These are phyloP conservation scores for Abrostola triplasia DNA, from an alignment of 2,888 invertebrate species.

Conservation along the genomic window DNA sequence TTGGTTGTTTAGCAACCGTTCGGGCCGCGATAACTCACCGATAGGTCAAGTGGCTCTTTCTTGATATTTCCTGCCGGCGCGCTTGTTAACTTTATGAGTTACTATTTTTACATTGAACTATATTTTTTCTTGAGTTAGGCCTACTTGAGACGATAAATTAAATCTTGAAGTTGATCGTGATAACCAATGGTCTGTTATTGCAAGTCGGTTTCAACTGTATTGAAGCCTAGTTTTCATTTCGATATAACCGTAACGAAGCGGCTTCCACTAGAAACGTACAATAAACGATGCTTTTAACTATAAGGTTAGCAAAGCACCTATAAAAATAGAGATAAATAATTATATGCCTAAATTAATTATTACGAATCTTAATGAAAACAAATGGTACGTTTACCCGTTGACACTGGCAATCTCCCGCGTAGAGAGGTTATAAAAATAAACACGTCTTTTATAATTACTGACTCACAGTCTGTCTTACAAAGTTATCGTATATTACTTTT, in stretches of 20 bases:
- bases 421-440: constrained; percentile 51
- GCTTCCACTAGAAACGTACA: no score
- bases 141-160: neutral
- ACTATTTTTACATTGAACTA: neutral
- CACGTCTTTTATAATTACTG: constrained; percentile 42
- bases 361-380: constrained; percentile 6
- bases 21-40: constrained; percentile 43
- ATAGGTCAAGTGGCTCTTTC: constrained; percentile 48
- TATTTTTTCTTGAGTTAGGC: constrained; percentile 1
- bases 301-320: neutral
- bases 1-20: constrained; percentile 45
- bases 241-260: no score
- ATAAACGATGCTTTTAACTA: no score
- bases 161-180: neutral
- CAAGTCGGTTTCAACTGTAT: no score
- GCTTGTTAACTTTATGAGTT: constrained; percentile 26
- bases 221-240: no score
- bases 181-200: neutral
- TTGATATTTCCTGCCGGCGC: constrained; percentile 39
- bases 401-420: constrained; percentile 47
- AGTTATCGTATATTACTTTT: constrained; percentile 40
- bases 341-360: constrained; percentile 23
- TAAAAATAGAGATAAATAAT: constrained; percentile 14
- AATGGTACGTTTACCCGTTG: constrained; percentile 32
- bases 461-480: constrained; percentile 20